Base-by-base conservation (phyloP, 2,797 vertebrate genomes). In the Coregonus sp. region DNA sequence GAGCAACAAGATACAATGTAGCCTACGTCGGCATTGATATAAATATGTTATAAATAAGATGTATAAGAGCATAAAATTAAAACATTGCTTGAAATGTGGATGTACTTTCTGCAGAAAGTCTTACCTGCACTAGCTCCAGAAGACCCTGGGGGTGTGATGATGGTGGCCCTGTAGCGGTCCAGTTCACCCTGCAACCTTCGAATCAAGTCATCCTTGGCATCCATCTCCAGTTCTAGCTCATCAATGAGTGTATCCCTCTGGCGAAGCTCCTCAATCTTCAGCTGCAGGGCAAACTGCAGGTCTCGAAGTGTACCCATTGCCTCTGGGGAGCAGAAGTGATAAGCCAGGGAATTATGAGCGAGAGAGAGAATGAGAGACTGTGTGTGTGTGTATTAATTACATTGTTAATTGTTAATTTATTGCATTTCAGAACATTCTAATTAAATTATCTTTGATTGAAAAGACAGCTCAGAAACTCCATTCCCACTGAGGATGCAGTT, bases 251-350 rank as follows among this genome's bases (percentile, higher is more conserved):
- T 91, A 87, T 95, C 95, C 66, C 95, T 90, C 84, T 95, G 95
- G 20, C 94, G 92, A 66, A 95, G 92, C 92, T 95, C 95, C 83
- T 95, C 94, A 5, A 95, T 94, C 86, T 95, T 95, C 29, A 94
- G 84, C 79, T 95, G 95, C 70, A 95, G 86, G 52, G 95, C 94
- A 82, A 94, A 95, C 76, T 95, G 95, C 63, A 95, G 93, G 84
- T 95, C 94, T 73, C 95, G 86, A 54, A 95, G 93, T 5, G 94
- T 95, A 6, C 94, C 95, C 95, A 95, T 95, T 3, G 77, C 82
- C 87, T 90, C 72, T 51, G 82, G 4, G 40, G 20, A 59, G 52
- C 16, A 56, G 33, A 5, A 16, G 4, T n/a, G 70, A 68, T 4
- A 61, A 56, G 20, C n/a, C 20, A 9, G n/a, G 18, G 18, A 15